phyloP scores from a whole-genome alignment of 2,888 invertebrate species.

The Caenorhabditis drosophilae region DNA sequence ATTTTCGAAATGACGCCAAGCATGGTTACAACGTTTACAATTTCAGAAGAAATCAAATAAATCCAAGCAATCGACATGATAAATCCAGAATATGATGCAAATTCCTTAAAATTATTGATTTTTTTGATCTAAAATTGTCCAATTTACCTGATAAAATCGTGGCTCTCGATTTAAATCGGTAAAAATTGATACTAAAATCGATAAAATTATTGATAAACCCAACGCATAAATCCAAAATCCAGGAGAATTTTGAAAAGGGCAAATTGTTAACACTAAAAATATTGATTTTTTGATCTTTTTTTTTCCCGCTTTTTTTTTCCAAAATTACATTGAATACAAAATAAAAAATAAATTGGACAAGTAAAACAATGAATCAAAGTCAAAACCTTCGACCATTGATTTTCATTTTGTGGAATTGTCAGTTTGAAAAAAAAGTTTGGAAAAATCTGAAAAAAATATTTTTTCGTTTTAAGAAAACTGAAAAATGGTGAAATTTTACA shows the following conservation, averaged over 20 bases:
- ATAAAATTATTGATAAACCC: constrained; percentile 39
- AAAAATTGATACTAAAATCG: constrained; percentile 41
- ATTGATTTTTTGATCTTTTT: background rate
- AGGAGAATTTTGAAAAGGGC: constrained; percentile 35
- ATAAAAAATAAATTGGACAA: constrained; percentile 70
- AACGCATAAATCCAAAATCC: constrained; percentile 44
- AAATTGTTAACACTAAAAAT: constrained; percentile 31
- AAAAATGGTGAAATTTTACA: constrained; percentile 1
- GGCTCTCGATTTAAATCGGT: constrained; percentile 48
- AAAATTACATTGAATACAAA: constrained; percentile 53
- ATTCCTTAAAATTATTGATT: constrained; percentile 37
- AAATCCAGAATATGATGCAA: constrained; percentile 73
- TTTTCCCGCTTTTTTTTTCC: background rate
- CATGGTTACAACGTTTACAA: constrained; percentile 74
- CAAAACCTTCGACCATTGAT: constrained; percentile 74
- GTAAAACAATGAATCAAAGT: constrained; percentile 73
- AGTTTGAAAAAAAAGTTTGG: constrained; percentile 73
- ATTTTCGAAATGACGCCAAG: constrained; percentile 74
- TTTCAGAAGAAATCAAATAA: constrained; percentile 76
- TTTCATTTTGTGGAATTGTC: constrained; percentile 74
- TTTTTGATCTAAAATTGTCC: background rate
- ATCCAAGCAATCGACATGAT: constrained; percentile 75
- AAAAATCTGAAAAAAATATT: constrained; percentile 71
- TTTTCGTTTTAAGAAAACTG: too few relatives aligned
- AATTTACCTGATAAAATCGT: constrained; percentile 49